A percentile compares a stretch with the other conserved stretches of the same genome.
Conservation (phyloP, 1,140 invertebrate genomes). For the Oppia nitens region DNA sequence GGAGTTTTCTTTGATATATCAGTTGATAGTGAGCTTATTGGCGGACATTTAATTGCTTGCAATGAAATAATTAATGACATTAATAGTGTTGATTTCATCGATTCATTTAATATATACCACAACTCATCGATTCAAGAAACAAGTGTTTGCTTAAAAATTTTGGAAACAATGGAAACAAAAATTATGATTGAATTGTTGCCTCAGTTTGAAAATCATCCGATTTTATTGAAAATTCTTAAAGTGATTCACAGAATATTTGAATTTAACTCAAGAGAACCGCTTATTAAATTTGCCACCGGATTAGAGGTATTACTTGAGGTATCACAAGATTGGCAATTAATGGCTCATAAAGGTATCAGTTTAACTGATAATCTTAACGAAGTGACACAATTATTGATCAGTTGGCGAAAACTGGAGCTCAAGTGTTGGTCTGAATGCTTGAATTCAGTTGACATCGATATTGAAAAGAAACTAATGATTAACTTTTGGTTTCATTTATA, state of each 20-base stretch:
- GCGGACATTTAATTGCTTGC: constrained; percentile 8
- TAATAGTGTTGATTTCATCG: not conserved
- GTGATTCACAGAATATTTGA: constrained; percentile 27
- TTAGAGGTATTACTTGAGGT: constrained; percentile 70
- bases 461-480: constrained; percentile 23
- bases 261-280: constrained; percentile 57
- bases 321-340: constrained; percentile 65
- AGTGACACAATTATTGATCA: constrained; percentile 61
- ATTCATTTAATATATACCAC: constrained; percentile 58
- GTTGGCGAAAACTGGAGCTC: constrained; percentile 82
- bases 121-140: constrained; percentile 63
- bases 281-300: constrained; percentile 74
- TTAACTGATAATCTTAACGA: constrained; percentile 47
- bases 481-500: constrained; percentile 86
- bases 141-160: constrained; percentile 45
- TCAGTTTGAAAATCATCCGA: constrained; percentile 16
- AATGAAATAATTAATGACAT: not conserved
- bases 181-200: constrained; percentile 11
- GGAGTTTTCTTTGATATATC: constrained; percentile 5
- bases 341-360: constrained; percentile 69
- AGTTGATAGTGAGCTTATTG: constrained; percentile 4
- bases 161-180: constrained; percentile 39
- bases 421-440: constrained; percentile 31
- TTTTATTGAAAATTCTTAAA: constrained; percentile 10
- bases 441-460: constrained; percentile 3